phyloP scores from a whole-genome alignment of 2,797 vertebrate genomes.

The Pseudomugil gertrudae region DNA sequence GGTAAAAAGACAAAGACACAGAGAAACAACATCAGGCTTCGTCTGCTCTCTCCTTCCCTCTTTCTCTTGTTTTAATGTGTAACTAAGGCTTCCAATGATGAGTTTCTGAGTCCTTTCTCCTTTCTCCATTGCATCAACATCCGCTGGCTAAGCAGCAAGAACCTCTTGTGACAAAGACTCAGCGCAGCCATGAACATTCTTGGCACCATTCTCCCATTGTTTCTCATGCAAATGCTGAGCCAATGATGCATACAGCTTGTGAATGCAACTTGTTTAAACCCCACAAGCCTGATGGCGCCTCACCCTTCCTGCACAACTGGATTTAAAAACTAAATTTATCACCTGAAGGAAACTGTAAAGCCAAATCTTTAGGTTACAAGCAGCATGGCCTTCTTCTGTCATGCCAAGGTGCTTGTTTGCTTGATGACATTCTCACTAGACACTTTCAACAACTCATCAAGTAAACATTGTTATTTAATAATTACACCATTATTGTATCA shows the following conservation, averaged over 20 bases:
- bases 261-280: neutral
- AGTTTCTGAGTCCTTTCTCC: conserved; percentile 20
- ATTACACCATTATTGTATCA: too few relatives aligned
- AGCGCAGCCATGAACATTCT: conserved; percentile 1
- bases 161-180: conserved; percentile 25
- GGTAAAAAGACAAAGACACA: conserved; percentile 30
- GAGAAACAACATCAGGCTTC: conserved; percentile 21
- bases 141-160: conserved; percentile 19
- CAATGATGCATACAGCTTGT: conserved; percentile 45
- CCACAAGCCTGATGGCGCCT: conserved; percentile 19
- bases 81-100: conserved; percentile 21
- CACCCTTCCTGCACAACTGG: conserved; percentile 11
- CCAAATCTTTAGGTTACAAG: conserved; percentile 1
- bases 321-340: conserved; percentile 4
- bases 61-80: conserved; percentile 2
- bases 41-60: conserved; percentile 3
- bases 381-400: neutral
- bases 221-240: conserved; percentile 55
- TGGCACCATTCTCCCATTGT: conserved; percentile 37
- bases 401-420: neutral
- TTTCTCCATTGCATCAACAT: conserved; percentile 11
- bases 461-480: neutral
- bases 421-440: neutral
- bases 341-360: neutral
- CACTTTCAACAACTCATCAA: neutral